Evolutionary conservation across 1,140 invertebrate species (phyloP), one percentile per base, ranked within the genome.

Genomic region (Hesperophylax magnus): DNA sequence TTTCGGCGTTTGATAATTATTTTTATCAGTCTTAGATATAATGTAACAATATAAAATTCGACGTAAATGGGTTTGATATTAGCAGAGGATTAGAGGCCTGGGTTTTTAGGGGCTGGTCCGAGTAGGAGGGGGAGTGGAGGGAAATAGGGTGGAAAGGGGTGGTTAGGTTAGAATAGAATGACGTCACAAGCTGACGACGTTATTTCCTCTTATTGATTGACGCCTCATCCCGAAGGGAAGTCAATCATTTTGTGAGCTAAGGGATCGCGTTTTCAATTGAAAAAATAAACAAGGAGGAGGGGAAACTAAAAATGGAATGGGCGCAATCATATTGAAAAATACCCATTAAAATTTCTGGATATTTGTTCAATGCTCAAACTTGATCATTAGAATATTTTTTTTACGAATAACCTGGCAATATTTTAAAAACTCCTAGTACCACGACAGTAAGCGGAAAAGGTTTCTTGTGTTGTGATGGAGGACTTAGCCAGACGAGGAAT

Each of bases 161-260:
- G 58, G 24, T 47, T 47, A 47, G 39, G 11, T 47, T 47, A 47
- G 9, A 47, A 18, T 58, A 34, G 63, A 18, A 58, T 39, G 63
- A 67, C 63, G 63, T 67, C 63, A 67, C 63, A 67, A 22, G 8
- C 11, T 15, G 58, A 24, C 58, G 14, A 67, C n/a, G 63, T 67
- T 67, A 27, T 67, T 67, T 17, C 22, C 27, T 27, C 22, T 27
- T 15, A 67, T 27, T 67, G 63, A 67, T 67, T 67, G 63, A 67
- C 63, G 27, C 22, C 3, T n/a, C 17, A 18, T 9, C 27, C 17
- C 27, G 11, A n/a, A 17, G 11, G 22, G 27, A 8, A 27, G 22
- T 67, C 63, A 67, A 67, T 67, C 63, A 67, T 27, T 27, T 39
- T 67, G 6, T 31, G 27, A n/a, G 8, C 27, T 27, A n/a, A 67